Base-by-base conservation (phyloP, 2,797 vertebrate genomes). In the Centroberyx gerrardi region DNA sequence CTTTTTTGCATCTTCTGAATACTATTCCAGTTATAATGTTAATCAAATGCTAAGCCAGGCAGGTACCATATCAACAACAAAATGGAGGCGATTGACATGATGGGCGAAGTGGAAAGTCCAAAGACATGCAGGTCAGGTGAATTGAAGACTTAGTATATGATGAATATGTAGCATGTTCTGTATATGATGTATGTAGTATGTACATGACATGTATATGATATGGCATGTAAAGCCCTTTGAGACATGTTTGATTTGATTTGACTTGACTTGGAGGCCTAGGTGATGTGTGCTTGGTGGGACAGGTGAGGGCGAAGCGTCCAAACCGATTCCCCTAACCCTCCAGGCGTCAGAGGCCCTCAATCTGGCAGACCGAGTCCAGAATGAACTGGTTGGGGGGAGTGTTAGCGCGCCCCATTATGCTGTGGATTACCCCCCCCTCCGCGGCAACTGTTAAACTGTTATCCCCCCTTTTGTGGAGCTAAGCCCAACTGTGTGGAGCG, bases 391-490 rank as follows among this genome's bases (percentile, higher is more conserved):
- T 89, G 14, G 48, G 71, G 33, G 54, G 63, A 22, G 60, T 55
- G 83, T 51, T 80, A 80, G 77, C 40, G 59, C 77, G 64, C 80
- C 68, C 87, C 88, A 93, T 94, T 94, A 93, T 94, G 68, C 79
- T 15, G 55, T 87, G 90, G 91, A 95, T 94, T 94, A 94, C 85
- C 78, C 90, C 86, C 80, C 77, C 78, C 85, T 38, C 76, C 74
- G 83, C 64, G 15, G 87, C 73, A 81, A 88, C 87, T 78, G 87
- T 93, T 89, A 81, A 74, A 83, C 84, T 61, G 74, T 94, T 90
- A 95, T 94, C 93, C 92, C 74, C 67, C 70, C 94, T 90, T 94
- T 95, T 95, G 94, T 95, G 86, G 82, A 75, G 74, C 42, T 94
- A 95, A 96, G 87, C 90, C 90, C 66, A 59, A 91, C 81, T 92